Percentiles rank a stretch among this genome's conserved stretches.
These are phyloP conservation scores for Sturmia bella DNA, from an alignment of 2,888 invertebrate genomes.

Conservation along the genomic window DNA sequence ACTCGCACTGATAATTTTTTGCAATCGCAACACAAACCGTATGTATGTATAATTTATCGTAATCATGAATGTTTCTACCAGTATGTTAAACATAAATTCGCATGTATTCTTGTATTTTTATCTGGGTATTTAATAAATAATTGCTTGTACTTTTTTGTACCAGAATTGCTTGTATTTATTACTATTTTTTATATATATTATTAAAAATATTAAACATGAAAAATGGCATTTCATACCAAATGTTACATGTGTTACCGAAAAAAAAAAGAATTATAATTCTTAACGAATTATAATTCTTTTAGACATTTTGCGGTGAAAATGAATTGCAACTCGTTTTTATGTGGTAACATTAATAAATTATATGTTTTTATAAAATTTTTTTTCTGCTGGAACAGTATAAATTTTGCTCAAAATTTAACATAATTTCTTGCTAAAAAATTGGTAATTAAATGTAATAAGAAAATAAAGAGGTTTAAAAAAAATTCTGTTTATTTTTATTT, in stretches of 20 bases:
- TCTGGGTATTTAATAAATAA: not conserved
- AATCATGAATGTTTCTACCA: too few species aligned
- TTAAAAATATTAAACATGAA: not conserved
- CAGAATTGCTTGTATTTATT: constrained; percentile 32
- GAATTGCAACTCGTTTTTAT: constrained; percentile 9
- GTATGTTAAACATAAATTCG: too few species aligned
- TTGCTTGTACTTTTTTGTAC: constrained; percentile 11
- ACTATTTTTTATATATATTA: constrained; percentile 17
- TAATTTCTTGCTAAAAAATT: too few species aligned
- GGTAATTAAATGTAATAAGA: too few species aligned
- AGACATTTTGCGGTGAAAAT: constrained; percentile 35
- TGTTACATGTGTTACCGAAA: constrained; percentile 56
- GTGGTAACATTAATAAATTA: constrained; percentile 20
- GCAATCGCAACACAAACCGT: too few species aligned
- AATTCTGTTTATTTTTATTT: too few species aligned
- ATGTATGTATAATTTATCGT: too few species aligned
- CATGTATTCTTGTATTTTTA: too few species aligned
- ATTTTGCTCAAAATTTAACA: too few species aligned
- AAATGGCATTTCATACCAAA: constrained; percentile 37
- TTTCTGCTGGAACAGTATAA: not conserved
- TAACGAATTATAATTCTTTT: constrained; percentile 14
- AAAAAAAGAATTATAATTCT: constrained; percentile 29
- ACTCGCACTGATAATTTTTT: too few species aligned
- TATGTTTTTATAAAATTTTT: not conserved
- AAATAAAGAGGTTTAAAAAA: too few species aligned